Evolutionary conservation across 2,113 vertebrate species (phyloP).

Genomic region (Seriola aureovittata): DNA sequence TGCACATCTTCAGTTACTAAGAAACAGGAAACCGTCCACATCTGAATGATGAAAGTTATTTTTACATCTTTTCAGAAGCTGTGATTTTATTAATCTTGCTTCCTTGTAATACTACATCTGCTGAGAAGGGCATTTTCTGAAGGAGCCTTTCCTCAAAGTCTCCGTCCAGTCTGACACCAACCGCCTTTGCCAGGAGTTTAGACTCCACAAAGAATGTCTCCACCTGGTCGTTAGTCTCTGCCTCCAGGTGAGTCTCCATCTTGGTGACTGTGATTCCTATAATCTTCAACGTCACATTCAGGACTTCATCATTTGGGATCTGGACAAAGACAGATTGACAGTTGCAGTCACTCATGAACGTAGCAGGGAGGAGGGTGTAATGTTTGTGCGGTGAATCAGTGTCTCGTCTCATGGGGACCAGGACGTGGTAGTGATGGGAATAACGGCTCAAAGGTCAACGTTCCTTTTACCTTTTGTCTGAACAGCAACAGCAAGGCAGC

Average conservation of each 20-base stretch:
- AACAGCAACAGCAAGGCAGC: no score
- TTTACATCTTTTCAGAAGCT: not conserved
- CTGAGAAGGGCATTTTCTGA: not conserved
- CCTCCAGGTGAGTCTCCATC: slow-evolving; percentile 12
- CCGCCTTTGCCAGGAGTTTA: not conserved
- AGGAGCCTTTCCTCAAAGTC: not conserved
- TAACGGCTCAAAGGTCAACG: no score
- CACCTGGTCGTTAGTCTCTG: rapidly evolving
- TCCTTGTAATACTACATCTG: slow-evolving; percentile 15
- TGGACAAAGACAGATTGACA: slow-evolving; percentile 3
- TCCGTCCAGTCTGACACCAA: not conserved
- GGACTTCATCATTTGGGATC: not conserved
- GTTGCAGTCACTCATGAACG: no score
- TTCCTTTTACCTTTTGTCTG: no score
- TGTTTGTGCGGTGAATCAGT: no score
- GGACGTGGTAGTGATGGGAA: no score
- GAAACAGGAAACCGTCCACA: no score
- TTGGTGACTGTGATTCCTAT: not conserved
- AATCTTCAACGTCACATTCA: not conserved
- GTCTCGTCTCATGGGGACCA: no score
- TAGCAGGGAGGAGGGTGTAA: no score
- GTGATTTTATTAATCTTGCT: not conserved
- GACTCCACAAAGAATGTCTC: not conserved
- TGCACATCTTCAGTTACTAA: no score
- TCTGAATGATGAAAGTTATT: no score